A percentile compares a stretch with the other conserved stretches of the same genome.
These are phyloP conservation scores for Chroicocephalus ridibundus DNA, from an alignment of 2,113 vertebrate genomes.

Conservation along the genomic window DNA sequence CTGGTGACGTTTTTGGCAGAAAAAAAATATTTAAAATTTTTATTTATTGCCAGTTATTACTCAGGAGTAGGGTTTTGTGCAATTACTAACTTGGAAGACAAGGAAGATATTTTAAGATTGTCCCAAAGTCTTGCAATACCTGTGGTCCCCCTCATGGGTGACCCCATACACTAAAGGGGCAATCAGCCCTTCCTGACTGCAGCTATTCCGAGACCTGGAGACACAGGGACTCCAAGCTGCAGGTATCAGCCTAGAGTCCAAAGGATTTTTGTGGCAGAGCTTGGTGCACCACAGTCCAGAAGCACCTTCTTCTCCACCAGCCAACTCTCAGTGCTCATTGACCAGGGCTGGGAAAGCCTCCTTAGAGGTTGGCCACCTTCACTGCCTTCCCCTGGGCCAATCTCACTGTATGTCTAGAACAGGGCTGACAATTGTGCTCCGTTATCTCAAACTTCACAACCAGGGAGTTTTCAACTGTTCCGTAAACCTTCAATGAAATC, in stretches of 20 bases:
- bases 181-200: not conserved
- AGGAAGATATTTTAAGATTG: not conserved
- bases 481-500: not conserved
- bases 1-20: not conserved
- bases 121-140: not conserved
- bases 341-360: not conserved
- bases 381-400: not conserved
- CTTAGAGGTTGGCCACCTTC: not conserved
- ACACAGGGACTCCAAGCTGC: not conserved
- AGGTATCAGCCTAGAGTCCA: not conserved
- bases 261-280: not conserved
- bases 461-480: slow-evolving; percentile 5
- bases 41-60: not conserved
- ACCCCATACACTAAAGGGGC: not conserved
- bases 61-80: not conserved
- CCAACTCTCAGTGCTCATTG: not conserved
- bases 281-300: not conserved
- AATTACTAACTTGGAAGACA: not conserved
- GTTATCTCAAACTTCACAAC: not conserved
- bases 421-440: not conserved
- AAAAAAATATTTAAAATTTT: not conserved
- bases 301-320: not conserved
- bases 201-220: not conserved
- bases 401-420: not conserved
- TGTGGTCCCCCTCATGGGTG: not conserved